Conservation (phyloP, 2,888 invertebrate species). For the Crocallis elinguaria region DNA sequence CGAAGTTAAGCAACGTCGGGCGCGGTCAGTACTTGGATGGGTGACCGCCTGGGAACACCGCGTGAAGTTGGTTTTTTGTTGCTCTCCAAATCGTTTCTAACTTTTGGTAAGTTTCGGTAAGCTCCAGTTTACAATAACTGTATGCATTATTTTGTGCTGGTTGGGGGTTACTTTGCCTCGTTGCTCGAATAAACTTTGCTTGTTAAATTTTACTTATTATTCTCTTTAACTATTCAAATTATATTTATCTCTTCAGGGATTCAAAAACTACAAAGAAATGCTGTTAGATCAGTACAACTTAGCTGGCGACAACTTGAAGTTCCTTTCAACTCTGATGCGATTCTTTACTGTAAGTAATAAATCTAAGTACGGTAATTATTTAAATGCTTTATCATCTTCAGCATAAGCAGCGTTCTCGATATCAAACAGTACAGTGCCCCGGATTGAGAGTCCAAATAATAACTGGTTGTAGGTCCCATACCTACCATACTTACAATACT, state of each 20-base stretch:
- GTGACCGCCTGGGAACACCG: conserved; percentile 72
- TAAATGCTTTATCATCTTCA: neutral
- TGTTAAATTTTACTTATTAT: too few relatives aligned
- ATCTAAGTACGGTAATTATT: neutral
- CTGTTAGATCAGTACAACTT: conserved; percentile 87
- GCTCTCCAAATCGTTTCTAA: too few relatives aligned
- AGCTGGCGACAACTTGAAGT: conserved; percentile 92
- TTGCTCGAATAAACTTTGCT: too few relatives aligned
- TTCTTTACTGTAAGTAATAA: conserved; percentile 85
- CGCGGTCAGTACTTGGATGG: conserved; percentile 67
- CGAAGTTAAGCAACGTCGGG: conserved; percentile 78
- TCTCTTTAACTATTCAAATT: too few relatives aligned
- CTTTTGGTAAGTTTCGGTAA: too few relatives aligned
- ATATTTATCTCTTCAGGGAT: conserved; percentile 75
- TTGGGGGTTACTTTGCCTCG: too few relatives aligned
- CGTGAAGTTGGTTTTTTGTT: conserved; percentile 62
- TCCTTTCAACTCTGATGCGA: conserved; percentile 89
- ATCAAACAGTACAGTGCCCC: neutral
- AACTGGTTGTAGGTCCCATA: too few relatives aligned
- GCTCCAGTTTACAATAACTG: too few relatives aligned
- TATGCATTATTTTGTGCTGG: too few relatives aligned
- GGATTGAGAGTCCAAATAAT: too few relatives aligned
- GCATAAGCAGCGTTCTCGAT: too few relatives aligned
- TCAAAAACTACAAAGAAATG: conserved; percentile 85
- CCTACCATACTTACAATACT: too few relatives aligned